Evolutionary conservation across 2,888 invertebrate genomes (phyloP), one percentile per base, ranked within the genome.

Genomic region (Perdita meconis): DNA sequence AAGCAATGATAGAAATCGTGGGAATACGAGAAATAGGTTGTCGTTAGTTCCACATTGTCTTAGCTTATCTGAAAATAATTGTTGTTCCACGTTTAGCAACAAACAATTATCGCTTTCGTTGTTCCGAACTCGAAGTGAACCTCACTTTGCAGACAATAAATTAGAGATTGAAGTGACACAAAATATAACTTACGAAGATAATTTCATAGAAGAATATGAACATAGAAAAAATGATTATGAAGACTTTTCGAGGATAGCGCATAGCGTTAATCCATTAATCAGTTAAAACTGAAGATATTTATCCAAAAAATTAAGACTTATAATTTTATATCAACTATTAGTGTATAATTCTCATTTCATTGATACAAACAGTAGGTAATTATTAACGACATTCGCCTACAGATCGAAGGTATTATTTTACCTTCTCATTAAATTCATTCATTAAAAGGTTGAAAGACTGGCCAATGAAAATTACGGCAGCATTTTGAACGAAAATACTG

Each of bases 141-240:
- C 90, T 13, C 86, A 89, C 40, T 84, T 89, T 73, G 69, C 87
- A 57, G 89, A 89, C 66, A 84, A 86, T 61, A 86, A 87, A 42
- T 83, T 90, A 68, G 90, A 88, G 56, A 83, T 90, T 53, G 90
- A 91, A 63, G 87, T 91, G 51, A 90, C 90, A 53, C 89, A 90
- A 69, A 91, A 91, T 56, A 86, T 90, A 42, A 90, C 87, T 61
- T 90, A 88, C 64, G 89, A 90, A 61, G 89, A 90, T 64, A 89
- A 82, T 71, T 89, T 86, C 51, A 76, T 85, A 70, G 90, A 89
- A 55, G 87, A 88, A 63, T 87, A 86, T 36, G 88, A 89, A 50
- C 73, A 72, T 22, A 73, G 36, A 42, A 83, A 70, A 78, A 67
- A 57, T 40, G 65, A 80, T 65, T 67, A 56, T 30, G 69, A 77